Evolutionary conservation across 1,140 invertebrate species (phyloP).

Genomic region (Lineus longissimus): DNA sequence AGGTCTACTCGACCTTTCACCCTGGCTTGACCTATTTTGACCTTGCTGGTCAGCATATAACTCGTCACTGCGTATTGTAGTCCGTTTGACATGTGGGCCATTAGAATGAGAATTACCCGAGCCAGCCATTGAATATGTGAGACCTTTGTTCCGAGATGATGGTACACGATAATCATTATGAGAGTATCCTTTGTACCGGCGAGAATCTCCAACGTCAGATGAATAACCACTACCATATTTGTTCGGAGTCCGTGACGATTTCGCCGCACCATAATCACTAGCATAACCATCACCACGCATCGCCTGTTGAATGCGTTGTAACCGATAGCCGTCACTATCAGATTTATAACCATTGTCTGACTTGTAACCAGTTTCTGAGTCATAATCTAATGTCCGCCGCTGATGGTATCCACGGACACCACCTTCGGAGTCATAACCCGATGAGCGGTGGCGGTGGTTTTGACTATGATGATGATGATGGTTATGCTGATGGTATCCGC

Average conservation of each 20-base stretch:
- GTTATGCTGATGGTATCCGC: constrained; percentile 8
- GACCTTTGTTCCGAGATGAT: neutral
- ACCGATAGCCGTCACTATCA: neutral
- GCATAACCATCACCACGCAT: constrained; percentile 29
- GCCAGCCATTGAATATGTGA: no score
- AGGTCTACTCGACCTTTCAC: neutral
- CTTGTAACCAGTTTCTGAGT: constrained; percentile 49
- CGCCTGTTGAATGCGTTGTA: no score
- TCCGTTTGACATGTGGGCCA: constrained; percentile 13
- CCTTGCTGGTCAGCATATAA: constrained; percentile 21
- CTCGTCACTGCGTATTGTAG: constrained; percentile 28
- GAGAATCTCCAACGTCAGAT: no score
- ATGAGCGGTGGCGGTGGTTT: constrained; percentile 23
- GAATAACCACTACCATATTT: no score
- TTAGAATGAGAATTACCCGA: constrained; percentile 6
- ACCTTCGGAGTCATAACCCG: constrained; percentile 13
- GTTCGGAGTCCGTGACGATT: no score
- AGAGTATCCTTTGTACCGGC: no score
- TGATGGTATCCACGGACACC: constrained; percentile 5
- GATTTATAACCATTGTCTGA: constrained; percentile 29
- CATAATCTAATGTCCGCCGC: constrained; percentile 37
- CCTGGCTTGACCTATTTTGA: neutral
- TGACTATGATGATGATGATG: constrained; percentile 21
- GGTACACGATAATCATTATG: neutral
- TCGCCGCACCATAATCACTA: constrained; percentile 27